Conservation (phyloP, 1,140 invertebrate species). For the Platyscapa corneri region DNA sequence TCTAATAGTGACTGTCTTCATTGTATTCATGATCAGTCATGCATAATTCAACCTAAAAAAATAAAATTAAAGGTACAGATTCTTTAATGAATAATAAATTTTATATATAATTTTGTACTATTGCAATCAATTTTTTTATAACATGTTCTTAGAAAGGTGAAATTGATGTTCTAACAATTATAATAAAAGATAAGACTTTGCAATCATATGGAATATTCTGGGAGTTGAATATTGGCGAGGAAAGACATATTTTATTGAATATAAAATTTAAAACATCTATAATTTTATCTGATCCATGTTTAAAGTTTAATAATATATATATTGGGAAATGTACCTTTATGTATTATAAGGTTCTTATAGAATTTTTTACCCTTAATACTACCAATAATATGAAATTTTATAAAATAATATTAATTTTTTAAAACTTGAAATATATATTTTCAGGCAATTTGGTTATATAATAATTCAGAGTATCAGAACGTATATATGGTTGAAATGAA, state of each 20-base stretch:
- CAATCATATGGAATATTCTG: constrained; percentile 53
- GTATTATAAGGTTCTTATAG: constrained; percentile 32
- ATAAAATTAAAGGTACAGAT: constrained; percentile 55
- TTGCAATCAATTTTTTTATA: constrained; percentile 1
- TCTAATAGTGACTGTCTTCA: constrained; percentile 41
- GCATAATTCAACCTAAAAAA: constrained; percentile 54
- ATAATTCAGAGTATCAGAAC: constrained; percentile 56
- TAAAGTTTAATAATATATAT: constrained; percentile 59
- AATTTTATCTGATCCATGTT: constrained; percentile 43
- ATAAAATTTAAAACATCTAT: constrained; percentile 52
- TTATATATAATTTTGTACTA: neutral
- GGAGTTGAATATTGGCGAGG: constrained; percentile 60
- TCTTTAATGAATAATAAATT: neutral
- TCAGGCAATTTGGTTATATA: constrained; percentile 62
- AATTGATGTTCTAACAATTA: constrained; percentile 47
- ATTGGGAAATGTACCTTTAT: constrained; percentile 49
- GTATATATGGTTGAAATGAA: constrained; percentile 55
- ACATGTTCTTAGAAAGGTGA: constrained; percentile 9
- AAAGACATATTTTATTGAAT: constrained; percentile 61
- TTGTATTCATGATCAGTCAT: constrained; percentile 58
- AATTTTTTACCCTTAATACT: too few relatives aligned
- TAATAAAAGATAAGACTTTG: constrained; percentile 42
- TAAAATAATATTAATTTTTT: neutral
- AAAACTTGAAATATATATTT: constrained; percentile 38
- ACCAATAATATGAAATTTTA: too few relatives aligned